Percentiles rank a stretch among this genome's conserved stretches.
phyloP scores from a whole-genome alignment of 2,797 vertebrate genomes.

The Perodicticus potto region DNA sequence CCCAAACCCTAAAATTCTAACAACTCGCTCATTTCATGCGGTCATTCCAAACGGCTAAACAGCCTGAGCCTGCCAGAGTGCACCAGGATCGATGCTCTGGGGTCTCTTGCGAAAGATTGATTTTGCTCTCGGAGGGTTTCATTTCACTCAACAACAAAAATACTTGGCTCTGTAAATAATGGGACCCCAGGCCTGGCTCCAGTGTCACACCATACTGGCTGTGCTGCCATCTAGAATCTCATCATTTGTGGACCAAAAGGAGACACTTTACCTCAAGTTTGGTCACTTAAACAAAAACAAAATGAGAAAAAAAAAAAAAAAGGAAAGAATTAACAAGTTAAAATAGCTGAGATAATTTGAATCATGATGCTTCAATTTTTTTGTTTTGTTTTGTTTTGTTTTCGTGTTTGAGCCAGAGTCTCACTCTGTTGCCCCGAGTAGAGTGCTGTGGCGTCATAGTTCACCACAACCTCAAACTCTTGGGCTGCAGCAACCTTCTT shows the following conservation, averaged over 20 bases:
- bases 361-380: constrained; percentile 46
- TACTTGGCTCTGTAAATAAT: constrained; percentile 94
- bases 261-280: constrained; percentile 7
- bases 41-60: constrained; percentile 92
- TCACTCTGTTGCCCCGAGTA: too few species aligned
- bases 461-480: too few species aligned
- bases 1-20: constrained; percentile 90
- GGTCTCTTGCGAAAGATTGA: constrained; percentile 91
- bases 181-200: constrained; percentile 91
- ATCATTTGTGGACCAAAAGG: constrained; percentile 75
- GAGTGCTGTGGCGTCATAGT: too few species aligned
- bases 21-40: constrained; percentile 91
- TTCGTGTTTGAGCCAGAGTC: too few species aligned
- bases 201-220: constrained; percentile 79
- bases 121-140: constrained; percentile 93
- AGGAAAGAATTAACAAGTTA: neutral
- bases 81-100: constrained; percentile 91
- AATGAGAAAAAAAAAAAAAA: neutral
- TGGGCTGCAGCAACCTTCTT: too few species aligned
- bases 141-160: constrained; percentile 93
- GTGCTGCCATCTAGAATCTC: constrained; percentile 55
- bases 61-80: constrained; percentile 92
- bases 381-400: too few species aligned
- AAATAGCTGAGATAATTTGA: constrained; percentile 60
- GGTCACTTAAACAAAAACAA: neutral